A percentile compares a stretch with the other conserved stretches of the same genome.
phyloP scores from a whole-genome alignment of 1,140 invertebrate genomes.

The Limonius californicus region DNA sequence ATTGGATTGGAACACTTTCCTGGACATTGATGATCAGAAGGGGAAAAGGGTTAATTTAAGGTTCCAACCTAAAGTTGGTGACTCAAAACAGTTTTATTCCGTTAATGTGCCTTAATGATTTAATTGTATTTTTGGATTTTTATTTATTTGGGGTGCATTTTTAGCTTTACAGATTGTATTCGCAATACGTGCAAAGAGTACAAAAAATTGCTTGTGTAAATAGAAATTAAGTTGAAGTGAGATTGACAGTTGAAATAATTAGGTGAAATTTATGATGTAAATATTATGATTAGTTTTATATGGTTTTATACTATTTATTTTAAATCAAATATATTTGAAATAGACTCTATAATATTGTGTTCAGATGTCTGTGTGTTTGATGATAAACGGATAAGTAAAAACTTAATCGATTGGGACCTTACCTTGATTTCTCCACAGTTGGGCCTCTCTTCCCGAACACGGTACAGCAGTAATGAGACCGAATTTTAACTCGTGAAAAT shows the following conservation, averaged over 20 bases:
- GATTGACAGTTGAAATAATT: no score
- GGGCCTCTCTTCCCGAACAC: no score
- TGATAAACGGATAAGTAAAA: background rate
- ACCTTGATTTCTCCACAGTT: background rate
- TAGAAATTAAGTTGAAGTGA: background rate
- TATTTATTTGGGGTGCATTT: no score
- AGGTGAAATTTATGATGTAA: no score
- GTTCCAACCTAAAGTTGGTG: conserved; percentile 74
- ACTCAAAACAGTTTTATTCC: conserved; percentile 68
- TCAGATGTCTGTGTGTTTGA: no score
- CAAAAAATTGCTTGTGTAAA: background rate
- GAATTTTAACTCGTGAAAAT: no score
- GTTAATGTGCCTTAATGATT: conserved; percentile 58
- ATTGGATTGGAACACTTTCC: conserved; percentile 79
- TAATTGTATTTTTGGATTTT: no score
- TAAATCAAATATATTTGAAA: no score
- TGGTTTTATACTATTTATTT: no score
- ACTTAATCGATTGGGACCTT: background rate
- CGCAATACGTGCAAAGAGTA: background rate
- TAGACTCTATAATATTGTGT: no score
- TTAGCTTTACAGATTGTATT: background rate
- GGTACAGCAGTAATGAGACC: no score
- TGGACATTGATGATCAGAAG: conserved; percentile 74
- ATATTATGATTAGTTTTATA: no score
- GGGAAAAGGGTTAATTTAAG: conserved; percentile 71